Base-by-base conservation (phyloP, 2,797 vertebrate genomes). In the Tauraco hartlaubi region DNA sequence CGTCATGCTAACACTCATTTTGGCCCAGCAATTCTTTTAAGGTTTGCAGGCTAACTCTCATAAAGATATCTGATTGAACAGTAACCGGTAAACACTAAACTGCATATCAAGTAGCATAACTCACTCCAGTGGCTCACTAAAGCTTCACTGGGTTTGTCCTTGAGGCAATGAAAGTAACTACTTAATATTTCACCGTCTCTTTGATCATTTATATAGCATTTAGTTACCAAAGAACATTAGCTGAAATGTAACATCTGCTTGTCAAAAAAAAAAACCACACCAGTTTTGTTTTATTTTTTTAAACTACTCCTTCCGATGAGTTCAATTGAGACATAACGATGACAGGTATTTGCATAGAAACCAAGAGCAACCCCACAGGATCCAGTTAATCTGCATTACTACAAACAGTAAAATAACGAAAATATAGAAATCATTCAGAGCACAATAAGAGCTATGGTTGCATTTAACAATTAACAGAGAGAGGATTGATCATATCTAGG, bases 121-220 rank as follows among this genome's bases (percentile, higher is more conserved):
- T 96, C 84, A 88, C 59, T 85, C 69, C 85, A 93, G 61, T 10
- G 16, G 81, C 74, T 97, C 74, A 26, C 82, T 75, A 85, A 73
- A 88, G 44, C 74, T 85, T 91, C 63, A 54, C 29, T 77, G 77
- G 52, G 37, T 84, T 94, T 85, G 89, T 94, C 87, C 72, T 97
- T 80, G 83, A 96, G 82, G 94, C 67, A 90, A n/a, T 55, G 90
- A 88, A 97, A 89, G 64, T 48, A 92, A 63, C 77, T 95, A 31
- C 71, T 97, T 96, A 95, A 95, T 97, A 97, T 97, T 97, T 97
- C 95, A 95, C 89, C n/a, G 88, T 64, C 46, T 88, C 80, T 97
- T 96, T 95, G 90, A 97, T 96, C 35, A 67, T 87, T 87, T 95
- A 92, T 80, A 72, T 59, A 92, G 78, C 29, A 94, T 46, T 67